phyloP scores from a whole-genome alignment of 64 coral and sea anemone species.

The Astreopora myriophthalma region DNA sequence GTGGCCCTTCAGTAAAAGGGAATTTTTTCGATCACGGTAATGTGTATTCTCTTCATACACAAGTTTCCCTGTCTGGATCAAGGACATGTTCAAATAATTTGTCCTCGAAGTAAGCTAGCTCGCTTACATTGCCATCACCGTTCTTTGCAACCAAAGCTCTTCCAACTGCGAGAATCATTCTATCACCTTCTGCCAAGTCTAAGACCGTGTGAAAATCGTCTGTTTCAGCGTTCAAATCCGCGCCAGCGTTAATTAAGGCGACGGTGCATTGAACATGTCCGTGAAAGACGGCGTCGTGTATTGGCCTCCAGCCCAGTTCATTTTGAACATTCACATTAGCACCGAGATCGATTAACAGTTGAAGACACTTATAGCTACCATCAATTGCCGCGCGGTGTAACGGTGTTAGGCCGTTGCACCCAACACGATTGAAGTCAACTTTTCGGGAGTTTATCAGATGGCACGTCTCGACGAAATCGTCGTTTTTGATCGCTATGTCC shows the following conservation, averaged over 20 bases:
- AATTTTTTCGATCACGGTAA: neutral
- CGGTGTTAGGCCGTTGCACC: conserved; percentile 67
- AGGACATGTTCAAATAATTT: conserved; percentile 55
- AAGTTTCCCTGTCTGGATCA: conserved; percentile 77
- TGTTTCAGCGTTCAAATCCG: conserved; percentile 59
- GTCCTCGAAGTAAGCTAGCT: conserved; percentile 2
- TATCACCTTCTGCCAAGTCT: conserved; percentile 69
- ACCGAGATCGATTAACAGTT: conserved; percentile 83
- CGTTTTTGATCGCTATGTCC: conserved; percentile 65
- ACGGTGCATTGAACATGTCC: conserved; percentile 58
- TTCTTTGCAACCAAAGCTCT: conserved; percentile 69
- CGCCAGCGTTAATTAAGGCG: conserved; percentile 77
- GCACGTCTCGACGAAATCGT: conserved; percentile 87
- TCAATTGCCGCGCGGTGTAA: conserved; percentile 86
- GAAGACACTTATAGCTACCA: conserved; percentile 82
- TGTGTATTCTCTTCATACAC: conserved; percentile 33
- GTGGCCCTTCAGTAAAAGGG: too few relatives aligned
- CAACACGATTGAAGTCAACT: conserved; percentile 78
- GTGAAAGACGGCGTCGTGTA: conserved; percentile 86
- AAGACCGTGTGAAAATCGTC: conserved; percentile 33
- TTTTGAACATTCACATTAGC: conserved; percentile 69
- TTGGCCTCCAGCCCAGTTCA: conserved; percentile 44
- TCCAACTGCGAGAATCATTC: conserved; percentile 71
- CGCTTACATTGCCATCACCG: neutral
- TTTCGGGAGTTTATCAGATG: conserved; percentile 85